Evolutionary conservation across 2,888 invertebrate genomes (phyloP), one percentile per base, ranked within the genome.

Genomic region (Drosophila fungiperda): DNA sequence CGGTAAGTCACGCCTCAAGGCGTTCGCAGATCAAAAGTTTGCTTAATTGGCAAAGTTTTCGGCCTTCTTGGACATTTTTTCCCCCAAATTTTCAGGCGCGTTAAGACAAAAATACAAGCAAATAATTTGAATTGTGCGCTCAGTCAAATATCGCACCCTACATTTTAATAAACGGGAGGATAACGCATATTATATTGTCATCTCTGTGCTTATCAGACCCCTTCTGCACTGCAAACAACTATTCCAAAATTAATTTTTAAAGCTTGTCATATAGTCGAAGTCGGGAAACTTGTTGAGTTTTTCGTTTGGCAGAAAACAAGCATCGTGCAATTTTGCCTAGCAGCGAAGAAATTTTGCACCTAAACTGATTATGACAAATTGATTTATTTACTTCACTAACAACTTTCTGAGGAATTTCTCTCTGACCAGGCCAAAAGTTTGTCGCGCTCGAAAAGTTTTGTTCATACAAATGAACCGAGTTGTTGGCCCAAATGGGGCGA

Each of bases 1-100:
- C 91, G 29, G 94, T 95, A 54, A 94, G 95, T 57, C 89, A 33
- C 45, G 60, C 36, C 60, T 45, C 17, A n/a, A 8, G 60, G 49
- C 63, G 40, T 42, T 78, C 32, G 29, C 50, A 49, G 15, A 73
- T 62, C 53, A 69, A 67, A 89, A 83, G 70, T 86, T 86, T 57
- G 64, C 63, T 81, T 89, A 86, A 89, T 86, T 89, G 88, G 84
- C 69, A 84, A 84, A 84, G 84, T 84, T 84, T 82, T 83, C 55
- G 67, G 72, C 78, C 73, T 68, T 73, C 60, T 70, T 69, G 70
- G 61, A 76, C 50, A 50, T 83, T 87, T 83, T 78, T 29, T 29
- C 26, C 29, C 76, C 81, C 76, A 83, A 86, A 86, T 80, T 82
- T 88, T 67, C 83, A 70, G 55, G 59, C 52, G 71, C 77, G 65